These are phyloP conservation scores for Salvelinus sp. DNA, from an alignment of 2,113 vertebrate genomes.

Conservation along the genomic window DNA sequence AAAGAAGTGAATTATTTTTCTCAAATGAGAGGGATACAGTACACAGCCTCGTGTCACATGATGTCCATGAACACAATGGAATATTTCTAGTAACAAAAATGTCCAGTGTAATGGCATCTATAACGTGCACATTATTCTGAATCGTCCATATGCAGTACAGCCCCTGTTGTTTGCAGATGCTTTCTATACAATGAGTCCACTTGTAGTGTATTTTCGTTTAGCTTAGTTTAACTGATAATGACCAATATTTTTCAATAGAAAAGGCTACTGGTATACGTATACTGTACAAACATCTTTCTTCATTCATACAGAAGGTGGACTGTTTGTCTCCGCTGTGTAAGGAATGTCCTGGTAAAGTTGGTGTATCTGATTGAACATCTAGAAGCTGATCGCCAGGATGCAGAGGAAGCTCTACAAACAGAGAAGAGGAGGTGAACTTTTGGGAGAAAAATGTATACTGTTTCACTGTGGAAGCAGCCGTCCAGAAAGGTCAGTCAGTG, in stretches of 20 bases:
- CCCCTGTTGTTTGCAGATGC: no score
- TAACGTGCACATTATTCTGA: no score
- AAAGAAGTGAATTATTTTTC: conserved; percentile 7
- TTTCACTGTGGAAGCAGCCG: conserved; percentile 77
- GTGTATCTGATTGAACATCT: conserved; percentile 79
- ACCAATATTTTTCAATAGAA: no score
- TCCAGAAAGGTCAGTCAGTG: conserved; percentile 75
- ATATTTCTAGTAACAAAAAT: neutral
- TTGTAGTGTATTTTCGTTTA: no score
- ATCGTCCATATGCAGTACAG: no score
- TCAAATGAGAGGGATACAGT: neutral
- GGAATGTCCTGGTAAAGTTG: conserved; percentile 78
- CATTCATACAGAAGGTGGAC: conserved; percentile 45
- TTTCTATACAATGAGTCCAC: no score
- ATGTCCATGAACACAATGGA: neutral
- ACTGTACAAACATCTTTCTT: neutral
- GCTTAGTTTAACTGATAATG: no score
- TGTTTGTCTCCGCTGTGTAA: conserved; percentile 65
- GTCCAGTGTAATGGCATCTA: neutral
- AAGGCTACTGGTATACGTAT: neutral
- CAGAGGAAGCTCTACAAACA: conserved; percentile 74
- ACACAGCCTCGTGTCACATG: neutral
- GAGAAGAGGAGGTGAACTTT: conserved; percentile 73
- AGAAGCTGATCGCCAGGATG: conserved; percentile 79
- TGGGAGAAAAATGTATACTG: conserved; percentile 66